Percentiles rank a stretch among this genome's conserved stretches.
Conservation (phyloP, 2,113 vertebrate genomes). For the Mirounga angustirostris region DNA sequence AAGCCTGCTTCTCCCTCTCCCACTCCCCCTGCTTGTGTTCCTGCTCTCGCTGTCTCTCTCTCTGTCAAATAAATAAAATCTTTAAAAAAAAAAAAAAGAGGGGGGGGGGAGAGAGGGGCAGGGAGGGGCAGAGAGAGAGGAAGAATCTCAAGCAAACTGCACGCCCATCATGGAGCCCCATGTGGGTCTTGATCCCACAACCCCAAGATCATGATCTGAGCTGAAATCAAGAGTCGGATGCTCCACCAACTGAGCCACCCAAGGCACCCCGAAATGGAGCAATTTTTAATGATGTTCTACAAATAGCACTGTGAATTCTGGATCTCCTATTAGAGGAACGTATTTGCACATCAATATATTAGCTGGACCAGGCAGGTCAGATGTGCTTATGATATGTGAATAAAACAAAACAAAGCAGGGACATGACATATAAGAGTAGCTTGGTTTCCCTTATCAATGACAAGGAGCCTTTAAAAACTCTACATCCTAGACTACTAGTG, state of each 20-base stretch:
- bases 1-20: too few relatives aligned
- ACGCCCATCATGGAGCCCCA: neutral
- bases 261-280: neutral
- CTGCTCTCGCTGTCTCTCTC: too few relatives aligned
- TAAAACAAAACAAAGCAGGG: neutral
- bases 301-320: neutral
- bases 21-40: too few relatives aligned
- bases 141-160: neutral
- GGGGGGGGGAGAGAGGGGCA: neutral
- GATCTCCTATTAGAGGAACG: neutral
- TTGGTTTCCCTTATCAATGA: conserved; percentile 21
- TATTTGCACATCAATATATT: neutral
- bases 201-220: neutral
- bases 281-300: neutral
- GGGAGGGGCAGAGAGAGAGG: neutral
- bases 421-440: neutral
- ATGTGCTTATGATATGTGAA: neutral
- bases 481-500: neutral
- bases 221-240: neutral
- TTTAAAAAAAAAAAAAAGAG: too few relatives aligned
- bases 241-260: neutral
- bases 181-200: neutral
- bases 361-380: neutral
- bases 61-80: too few relatives aligned
- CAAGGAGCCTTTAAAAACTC: neutral